Percentiles rank a stretch among this genome's conserved stretches.
phyloP scores from a whole-genome alignment of 1,140 invertebrate species.

The Idris sp. region DNA sequence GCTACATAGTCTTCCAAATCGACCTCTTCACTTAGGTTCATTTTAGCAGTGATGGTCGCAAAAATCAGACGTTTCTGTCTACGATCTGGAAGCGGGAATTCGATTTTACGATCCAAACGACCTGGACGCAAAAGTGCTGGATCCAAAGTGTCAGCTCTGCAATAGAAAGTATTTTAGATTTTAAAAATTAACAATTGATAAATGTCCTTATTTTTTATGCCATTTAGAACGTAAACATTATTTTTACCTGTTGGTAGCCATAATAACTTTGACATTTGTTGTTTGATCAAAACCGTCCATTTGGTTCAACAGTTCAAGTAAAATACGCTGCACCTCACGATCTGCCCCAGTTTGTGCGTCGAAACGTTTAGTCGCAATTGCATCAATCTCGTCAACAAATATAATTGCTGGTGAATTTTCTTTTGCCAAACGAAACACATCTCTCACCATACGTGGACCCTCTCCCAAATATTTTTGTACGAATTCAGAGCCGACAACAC shows the following conservation, averaged over 20 bases:
- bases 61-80: conserved; percentile 99
- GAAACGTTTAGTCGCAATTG: conserved; percentile 98
- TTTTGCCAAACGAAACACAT: conserved; percentile 98
- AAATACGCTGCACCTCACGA: conserved; percentile 98
- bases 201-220: too few relatives aligned
- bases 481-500: conserved; percentile 99
- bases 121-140: conserved; percentile 98
- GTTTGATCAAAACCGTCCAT: conserved; percentile 99
- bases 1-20: conserved; percentile 99
- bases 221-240: too few relatives aligned
- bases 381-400: conserved; percentile 99
- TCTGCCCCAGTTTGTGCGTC: conserved; percentile 99
- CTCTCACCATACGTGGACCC: conserved; percentile 98
- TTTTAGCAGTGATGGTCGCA: conserved; percentile 97
- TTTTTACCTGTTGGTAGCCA: conserved; percentile 94
- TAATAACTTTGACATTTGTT: conserved; percentile 99
- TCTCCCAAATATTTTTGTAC: conserved; percentile 99
- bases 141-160: conserved; percentile 96
- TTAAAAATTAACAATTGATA: too few relatives aligned
- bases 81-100: conserved; percentile 98
- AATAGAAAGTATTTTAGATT: conserved; percentile 27
- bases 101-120: conserved; percentile 98
- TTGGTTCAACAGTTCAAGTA: conserved; percentile 98
- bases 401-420: conserved; percentile 99
- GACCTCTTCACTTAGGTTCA: conserved; percentile 99